Conservation (phyloP, 2,797 vertebrate genomes). For the Oryzias dopingdopingensis region DNA sequence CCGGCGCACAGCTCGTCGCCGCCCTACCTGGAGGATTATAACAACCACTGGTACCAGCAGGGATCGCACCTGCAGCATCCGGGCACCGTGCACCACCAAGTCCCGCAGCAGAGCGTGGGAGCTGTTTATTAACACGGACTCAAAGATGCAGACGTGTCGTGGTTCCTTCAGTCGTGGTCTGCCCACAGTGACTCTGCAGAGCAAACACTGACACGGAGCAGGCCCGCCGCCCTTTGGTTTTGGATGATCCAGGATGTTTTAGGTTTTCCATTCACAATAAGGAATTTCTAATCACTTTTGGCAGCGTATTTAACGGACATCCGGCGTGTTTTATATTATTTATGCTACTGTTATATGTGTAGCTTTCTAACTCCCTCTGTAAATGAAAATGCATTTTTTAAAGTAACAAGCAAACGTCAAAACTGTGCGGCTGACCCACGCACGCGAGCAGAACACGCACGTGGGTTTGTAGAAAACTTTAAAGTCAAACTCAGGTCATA, state of each 20-base stretch:
- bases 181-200: conserved; percentile 62
- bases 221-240: conserved; percentile 33
- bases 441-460: conserved; percentile 51
- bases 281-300: conserved; percentile 68
- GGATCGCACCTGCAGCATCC: conserved; percentile 91
- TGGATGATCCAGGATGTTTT: conserved; percentile 51
- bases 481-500: conserved; percentile 81
- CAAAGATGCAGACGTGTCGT: conserved; percentile 29
- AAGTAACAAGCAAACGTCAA: conserved; percentile 51
- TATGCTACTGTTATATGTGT: conserved; percentile 58
- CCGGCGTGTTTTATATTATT: conserved; percentile 75
- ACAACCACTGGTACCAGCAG: conserved; percentile 93
- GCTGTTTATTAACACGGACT: conserved; percentile 88
- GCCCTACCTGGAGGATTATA: conserved; percentile 91
- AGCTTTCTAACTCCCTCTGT: conserved; percentile 62
- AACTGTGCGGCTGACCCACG: conserved; percentile 63
- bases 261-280: conserved; percentile 51
- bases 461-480: conserved; percentile 60
- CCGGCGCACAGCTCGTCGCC: conserved; percentile 89
- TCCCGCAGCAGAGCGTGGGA: conserved; percentile 87
- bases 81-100: conserved; percentile 86
- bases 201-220: conserved; percentile 45
- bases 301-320: conserved; percentile 75
- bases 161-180: conserved; percentile 48
- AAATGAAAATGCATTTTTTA: conserved; percentile 65